phyloP scores from a whole-genome alignment of 92 coral and sea anemone genomes.

The Siderastrea radians region DNA sequence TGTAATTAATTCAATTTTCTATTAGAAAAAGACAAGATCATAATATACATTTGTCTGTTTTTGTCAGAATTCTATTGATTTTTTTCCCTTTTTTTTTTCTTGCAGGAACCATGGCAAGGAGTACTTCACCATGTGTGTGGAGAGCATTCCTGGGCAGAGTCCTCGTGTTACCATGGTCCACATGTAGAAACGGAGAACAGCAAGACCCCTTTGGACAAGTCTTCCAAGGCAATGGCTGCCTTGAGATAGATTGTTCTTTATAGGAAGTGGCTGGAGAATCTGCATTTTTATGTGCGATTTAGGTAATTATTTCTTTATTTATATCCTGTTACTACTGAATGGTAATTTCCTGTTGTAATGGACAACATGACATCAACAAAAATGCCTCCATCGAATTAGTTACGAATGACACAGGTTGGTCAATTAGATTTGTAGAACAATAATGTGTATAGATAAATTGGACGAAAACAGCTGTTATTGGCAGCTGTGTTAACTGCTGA shows the following conservation, averaged over 20 bases:
- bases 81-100: not conserved
- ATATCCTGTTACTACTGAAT: not conserved
- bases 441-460: too few relatives aligned
- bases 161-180: conserved; percentile 23
- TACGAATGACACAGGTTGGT: too few relatives aligned
- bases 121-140: conserved; percentile 68
- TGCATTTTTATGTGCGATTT: conserved; percentile 49
- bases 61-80: not conserved
- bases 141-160: conserved; percentile 60
- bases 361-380: too few relatives aligned
- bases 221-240: conserved; percentile 65
- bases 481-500: too few relatives aligned
- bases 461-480: too few relatives aligned
- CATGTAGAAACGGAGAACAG: not conserved
- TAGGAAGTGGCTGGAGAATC: conserved; percentile 39
- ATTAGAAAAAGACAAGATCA: too few relatives aligned
- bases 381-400: too few relatives aligned
- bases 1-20: too few relatives aligned
- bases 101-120: conserved; percentile 51
- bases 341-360: too few relatives aligned
- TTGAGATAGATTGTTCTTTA: conserved; percentile 47
- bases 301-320: conserved; percentile 6
- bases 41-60: too few relatives aligned
- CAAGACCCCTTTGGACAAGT: conserved; percentile 19
- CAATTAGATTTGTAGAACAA: too few relatives aligned